Conservation (phyloP, 1,140 invertebrate genomes). For the Cyclargus thomasi region DNA sequence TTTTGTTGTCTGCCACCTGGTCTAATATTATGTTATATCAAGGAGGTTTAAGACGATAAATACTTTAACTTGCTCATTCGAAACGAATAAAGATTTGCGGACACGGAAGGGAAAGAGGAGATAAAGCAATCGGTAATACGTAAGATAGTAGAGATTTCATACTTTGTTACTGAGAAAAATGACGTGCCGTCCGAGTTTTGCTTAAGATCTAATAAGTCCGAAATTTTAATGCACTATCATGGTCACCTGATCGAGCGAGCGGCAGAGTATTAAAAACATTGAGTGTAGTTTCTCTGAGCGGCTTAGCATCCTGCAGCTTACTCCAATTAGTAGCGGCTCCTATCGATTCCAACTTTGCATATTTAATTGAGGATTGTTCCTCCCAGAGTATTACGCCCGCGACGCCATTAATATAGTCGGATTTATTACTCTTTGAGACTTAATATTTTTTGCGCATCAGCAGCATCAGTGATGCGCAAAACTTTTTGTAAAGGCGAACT, state of each 20-base stretch:
- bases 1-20: no score
- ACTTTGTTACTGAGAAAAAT: no score
- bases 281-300: not conserved
- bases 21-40: no score
- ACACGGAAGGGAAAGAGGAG: no score
- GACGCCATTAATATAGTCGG: not conserved
- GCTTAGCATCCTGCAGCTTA: constrained; percentile 11
- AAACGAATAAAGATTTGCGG: no score
- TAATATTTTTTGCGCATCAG: not conserved
- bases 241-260: not conserved
- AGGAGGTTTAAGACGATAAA: no score
- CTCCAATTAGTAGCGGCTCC: constrained; percentile 9
- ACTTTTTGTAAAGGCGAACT: no score
- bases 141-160: no score
- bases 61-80: no score
- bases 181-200: no score
- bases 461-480: no score
- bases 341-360: constrained; percentile 12
- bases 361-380: constrained; percentile 1
- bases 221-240: not conserved
- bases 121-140: no score
- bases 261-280: constrained; percentile 1
- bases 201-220: not conserved
- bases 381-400: not conserved
- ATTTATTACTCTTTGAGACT: not conserved